Conservation (phyloP, 2,113 vertebrate genomes). For the Corydoras maculifer region DNA sequence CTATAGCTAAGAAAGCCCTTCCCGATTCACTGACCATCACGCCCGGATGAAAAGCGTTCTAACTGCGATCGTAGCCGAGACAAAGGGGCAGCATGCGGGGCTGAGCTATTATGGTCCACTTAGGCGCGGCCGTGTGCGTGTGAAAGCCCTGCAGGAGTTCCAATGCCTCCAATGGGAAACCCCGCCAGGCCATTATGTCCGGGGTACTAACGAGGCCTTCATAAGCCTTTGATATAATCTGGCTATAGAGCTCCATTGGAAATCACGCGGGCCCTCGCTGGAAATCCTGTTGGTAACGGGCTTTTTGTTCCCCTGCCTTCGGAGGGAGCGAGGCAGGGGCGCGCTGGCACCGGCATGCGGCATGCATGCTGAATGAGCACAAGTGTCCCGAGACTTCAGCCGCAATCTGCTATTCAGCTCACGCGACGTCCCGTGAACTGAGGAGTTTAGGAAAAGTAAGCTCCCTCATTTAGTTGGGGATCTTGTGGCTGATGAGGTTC, state of each 20-base stretch:
- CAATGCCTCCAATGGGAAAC: constrained; percentile 61
- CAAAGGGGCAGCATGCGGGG: constrained; percentile 83
- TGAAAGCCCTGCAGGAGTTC: constrained; percentile 76
- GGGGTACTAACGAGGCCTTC: constrained; percentile 89
- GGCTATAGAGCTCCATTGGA: constrained; percentile 88
- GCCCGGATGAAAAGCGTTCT: constrained; percentile 79
- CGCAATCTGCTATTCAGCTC: constrained; percentile 61
- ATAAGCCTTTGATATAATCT: constrained; percentile 93
- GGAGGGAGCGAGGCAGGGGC: constrained; percentile 47
- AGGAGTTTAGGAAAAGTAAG: constrained; percentile 3
- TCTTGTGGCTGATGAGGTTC: not conserved
- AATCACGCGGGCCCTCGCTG: constrained; percentile 81
- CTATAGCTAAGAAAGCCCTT: constrained; percentile 63
- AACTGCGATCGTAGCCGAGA: constrained; percentile 69
- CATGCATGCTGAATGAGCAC: constrained; percentile 69
- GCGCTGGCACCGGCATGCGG: constrained; percentile 68
- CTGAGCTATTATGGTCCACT: constrained; percentile 90
- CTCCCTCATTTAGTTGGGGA: not conserved
- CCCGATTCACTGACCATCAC: constrained; percentile 82
- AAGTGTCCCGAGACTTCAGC: constrained; percentile 60
- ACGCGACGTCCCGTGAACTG: constrained; percentile 67
- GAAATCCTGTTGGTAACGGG: constrained; percentile 92
- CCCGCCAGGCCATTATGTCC: constrained; percentile 84
- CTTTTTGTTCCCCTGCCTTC: constrained; percentile 67
- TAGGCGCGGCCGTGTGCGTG: constrained; percentile 68